Base-by-base conservation (phyloP, 2,888 invertebrate genomes). In the Eupithecia pulchellata region DNA sequence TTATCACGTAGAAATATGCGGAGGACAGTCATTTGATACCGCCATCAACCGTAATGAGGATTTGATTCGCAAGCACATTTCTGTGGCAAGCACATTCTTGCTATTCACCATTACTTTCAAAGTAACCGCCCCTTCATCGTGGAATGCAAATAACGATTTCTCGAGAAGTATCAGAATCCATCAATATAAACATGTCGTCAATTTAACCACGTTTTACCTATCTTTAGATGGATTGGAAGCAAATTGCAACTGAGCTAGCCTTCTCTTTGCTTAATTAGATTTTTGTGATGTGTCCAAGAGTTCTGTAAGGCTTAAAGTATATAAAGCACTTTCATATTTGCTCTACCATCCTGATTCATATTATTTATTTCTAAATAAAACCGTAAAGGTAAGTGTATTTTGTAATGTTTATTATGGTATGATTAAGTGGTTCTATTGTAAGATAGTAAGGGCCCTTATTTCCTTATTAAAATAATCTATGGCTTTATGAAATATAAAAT, bases 361-460 rank as follows among this genome's bases (percentile, higher is more conserved):
- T 25, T 52, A 8, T 25, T 52, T 4, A 17, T 2, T 0, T 9
- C 14, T 17, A 17, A 39, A 1, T 9, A 52, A 52, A 52, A 52
- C n/a, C n/a, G n/a, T n/a, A n/a, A 61, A 52, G 61, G 55, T 47
- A 64, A 20, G 34, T 17, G 13, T 29, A 32, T 67, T 67, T 67
- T 62, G 67, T 55, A 62, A 67, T 39, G 67, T 36, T 47, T 13
- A 29, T 32, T 60, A 47, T 52, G 20, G 13, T 52, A 13, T 11
- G 25, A 52, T 52, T 52, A 47, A 20, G 42, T 47, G 8, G 20
- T 42, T 47, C 20, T 47, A 20, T 47, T 47, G 9, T 47, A 20
- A 34, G 9, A 34, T 9, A 34, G 34, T 34, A 34, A 13, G 34
- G 34, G 34, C 34, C 34, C 11, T 34, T 34, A 30, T 30, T 30